Evolutionary conservation across 30 jellyfish, hydroid and myxozoan species (phyloP), one percentile per base, ranked within the genome.

Genomic region (Rhopilema esculentum): DNA sequence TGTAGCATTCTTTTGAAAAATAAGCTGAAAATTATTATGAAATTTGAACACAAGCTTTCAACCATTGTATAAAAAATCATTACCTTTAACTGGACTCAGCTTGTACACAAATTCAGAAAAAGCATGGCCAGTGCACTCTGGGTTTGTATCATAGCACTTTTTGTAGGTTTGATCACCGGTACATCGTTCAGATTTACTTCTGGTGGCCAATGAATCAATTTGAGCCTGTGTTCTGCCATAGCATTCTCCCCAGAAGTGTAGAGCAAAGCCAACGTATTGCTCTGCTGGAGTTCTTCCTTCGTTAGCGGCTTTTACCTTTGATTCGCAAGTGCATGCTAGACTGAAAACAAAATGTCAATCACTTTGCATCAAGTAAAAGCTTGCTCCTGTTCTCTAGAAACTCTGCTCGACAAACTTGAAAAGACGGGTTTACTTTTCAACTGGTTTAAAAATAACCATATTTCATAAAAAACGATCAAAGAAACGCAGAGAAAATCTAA

Each of bases 161-260:
- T 0, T 49, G 17, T 32, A 75, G 0, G 61, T 4, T 22, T 40
- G 15, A 27, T 75, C 74, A 16, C 85, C 85, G 50, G 85, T 75
- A 17, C 85, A 75, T 26, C 33, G 23, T 32, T 0, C 0, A 2
- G 85, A 75, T 4, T 6, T 7, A 0, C 16, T 40, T 0, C 16
- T 40, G 48, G 52, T 23, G 0, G 17, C 63, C 53, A 75, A 0
- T 50, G 40, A n/a, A 49, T 40, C 57, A 2, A 75, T 8, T 26
- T 75, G 85, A 0, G 30, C 52, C 25, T 40, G 85, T 7, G 85
- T 75, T 22, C 26, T 75, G 48, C 85, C 85, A 48, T 75, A 75
- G 73, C 85, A 75, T 49, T 75, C 85, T 21, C 68, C 85, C 85
- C 85, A 75, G 27, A 22, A 75, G 1, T 75, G 85, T 24, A 75